Evolutionary conservation across 1,140 invertebrate species (phyloP), one percentile per base, ranked within the genome.

Genomic region (Berghia stephanieae): DNA sequence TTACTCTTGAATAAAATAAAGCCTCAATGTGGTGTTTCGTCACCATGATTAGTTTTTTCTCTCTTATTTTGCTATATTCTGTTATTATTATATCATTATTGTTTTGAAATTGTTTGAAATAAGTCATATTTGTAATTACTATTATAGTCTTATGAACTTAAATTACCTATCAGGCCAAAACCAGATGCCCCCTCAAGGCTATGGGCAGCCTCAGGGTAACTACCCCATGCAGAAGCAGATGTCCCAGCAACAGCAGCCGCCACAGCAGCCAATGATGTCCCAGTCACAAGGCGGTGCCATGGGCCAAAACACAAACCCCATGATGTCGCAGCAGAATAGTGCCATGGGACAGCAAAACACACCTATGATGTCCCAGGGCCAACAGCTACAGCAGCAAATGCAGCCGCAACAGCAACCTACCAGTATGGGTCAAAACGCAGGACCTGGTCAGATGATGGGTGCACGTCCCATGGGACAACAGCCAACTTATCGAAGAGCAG

Each of bases 281-380:
- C 70, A 49, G 31, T 52, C 52, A 13, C 70, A 72, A n/a, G 31
- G 44, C 31, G 43, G 68, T 18, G 34, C 24, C 31, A 34, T 70
- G n/a, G 68, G 68, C 6, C 68, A 70, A 42, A 16, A 40, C 40
- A 42, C 68, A 18, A 70, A 8, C 68, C 68, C 68, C 2, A 70
- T 49, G 40, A 70, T 70, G 68, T 24, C 68, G 18, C 68, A 70
- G 18, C 27, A 68, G 27, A 52, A 75, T 52, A 36, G 52, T 27
- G 27, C 27, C 8, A 63, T 63, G 57, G 13, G 13, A 68, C 66
- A 8, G 40, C 40, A 70, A 16, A 52, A 75, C n/a, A n/a, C n/a
- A 44, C 72, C 72, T 31, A 75, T 75, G 72, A 75, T 75, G 36
- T 40, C 72, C 3, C 72, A 75, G 55, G 13, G 27, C 3, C 72